These are phyloP conservation scores for Eumacrocentrus americanus DNA, from an alignment of 2,888 invertebrate species.

Conservation along the genomic window DNA sequence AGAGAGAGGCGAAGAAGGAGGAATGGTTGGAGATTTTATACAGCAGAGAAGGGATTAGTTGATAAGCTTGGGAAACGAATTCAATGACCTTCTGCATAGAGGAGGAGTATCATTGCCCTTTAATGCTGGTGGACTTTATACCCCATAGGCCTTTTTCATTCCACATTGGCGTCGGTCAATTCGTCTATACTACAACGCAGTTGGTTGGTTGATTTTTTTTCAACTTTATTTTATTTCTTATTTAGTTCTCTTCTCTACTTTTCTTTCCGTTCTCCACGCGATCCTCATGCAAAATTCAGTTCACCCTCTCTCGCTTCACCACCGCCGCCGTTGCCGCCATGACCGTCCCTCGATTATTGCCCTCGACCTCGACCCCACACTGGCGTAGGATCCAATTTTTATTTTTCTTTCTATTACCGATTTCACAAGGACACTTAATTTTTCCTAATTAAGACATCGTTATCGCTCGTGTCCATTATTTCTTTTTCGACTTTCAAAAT, in stretches of 20 bases:
- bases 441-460: background rate
- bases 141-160: background rate
- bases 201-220: background rate
- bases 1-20: background rate
- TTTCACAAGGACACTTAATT: no score
- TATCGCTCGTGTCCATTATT: no score
- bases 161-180: conserved; percentile 15
- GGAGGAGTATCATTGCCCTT: conserved; percentile 5
- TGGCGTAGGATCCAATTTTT: conserved; percentile 31
- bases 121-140: conserved; percentile 5
- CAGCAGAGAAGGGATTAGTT: background rate
- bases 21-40: background rate
- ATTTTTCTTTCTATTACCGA: background rate
- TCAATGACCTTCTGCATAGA: background rate
- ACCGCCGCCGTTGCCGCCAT: conserved; percentile 30
- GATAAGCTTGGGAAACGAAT: background rate
- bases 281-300: conserved; percentile 30
- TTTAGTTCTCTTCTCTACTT: background rate
- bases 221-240: background rate
- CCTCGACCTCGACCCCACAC: conserved; percentile 40
- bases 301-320: conserved; percentile 15
- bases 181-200: background rate
- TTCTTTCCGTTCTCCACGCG: background rate
- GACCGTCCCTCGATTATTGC: conserved; percentile 37
- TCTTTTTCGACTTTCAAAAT: no score